Evolutionary conservation across 2,113 vertebrate genomes (phyloP).

Genomic region (Pandion haliaetus): DNA sequence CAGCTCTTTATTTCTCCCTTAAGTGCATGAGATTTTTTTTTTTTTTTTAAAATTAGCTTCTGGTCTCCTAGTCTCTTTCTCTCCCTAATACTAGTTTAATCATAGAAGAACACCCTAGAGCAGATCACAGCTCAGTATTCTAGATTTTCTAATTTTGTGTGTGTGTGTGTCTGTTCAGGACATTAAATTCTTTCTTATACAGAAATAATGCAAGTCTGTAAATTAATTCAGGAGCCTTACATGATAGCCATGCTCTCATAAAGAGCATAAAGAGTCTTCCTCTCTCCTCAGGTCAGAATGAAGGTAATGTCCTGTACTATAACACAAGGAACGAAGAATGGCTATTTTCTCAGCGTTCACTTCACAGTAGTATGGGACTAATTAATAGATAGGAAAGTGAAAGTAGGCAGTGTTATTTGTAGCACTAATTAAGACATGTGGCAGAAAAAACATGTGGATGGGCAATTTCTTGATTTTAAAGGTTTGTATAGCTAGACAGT

Average conservation of each 20-base stretch:
- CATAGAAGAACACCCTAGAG: neutral
- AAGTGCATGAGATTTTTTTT: neutral
- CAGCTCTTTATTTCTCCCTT: neutral
- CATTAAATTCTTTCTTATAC: neutral
- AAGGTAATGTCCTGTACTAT: neutral
- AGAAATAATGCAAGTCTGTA: neutral
- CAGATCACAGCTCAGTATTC: neutral
- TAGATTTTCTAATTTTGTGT: neutral
- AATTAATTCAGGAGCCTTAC: neutral
- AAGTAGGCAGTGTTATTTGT: neutral
- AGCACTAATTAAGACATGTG: constrained; percentile 11
- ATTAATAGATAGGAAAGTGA: neutral
- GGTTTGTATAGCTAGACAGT: neutral
- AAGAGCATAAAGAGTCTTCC: neutral
- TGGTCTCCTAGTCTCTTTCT: neutral
- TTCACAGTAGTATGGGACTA: neutral
- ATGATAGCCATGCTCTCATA: neutral
- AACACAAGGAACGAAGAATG: neutral
- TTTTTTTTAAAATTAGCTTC: neutral
- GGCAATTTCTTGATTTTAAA: constrained; percentile 40
- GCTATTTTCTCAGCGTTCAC: neutral
- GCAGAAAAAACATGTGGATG: neutral
- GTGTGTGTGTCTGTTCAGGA: neutral
- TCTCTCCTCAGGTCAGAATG: neutral
- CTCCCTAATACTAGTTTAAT: neutral